Base-by-base conservation (phyloP, 35 echinoderm and acorn worm species). In the Chiridota heheva region DNA sequence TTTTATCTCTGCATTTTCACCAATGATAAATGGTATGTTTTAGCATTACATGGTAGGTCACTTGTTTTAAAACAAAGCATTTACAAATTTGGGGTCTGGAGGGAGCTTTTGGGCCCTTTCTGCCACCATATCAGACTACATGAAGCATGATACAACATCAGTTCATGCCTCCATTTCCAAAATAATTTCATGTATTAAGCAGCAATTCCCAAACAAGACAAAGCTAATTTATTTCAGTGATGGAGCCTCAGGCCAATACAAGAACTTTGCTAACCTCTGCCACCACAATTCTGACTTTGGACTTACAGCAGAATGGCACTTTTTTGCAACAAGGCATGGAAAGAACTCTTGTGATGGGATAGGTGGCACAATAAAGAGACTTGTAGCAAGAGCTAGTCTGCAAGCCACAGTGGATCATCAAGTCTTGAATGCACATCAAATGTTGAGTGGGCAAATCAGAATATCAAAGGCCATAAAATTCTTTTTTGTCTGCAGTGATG, bases 301-400 rank as follows among this genome's bases (percentile, higher is more conserved):
- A 25, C 36, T 91, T 12, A 40, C 57, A 25, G 82, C 34, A 12
- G 72, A 86, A 67, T 80, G 88, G 82, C 28, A 85, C 41, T 89
- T 91, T 64, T 91, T 78, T 91, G 88, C 81, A 5, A 91, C 82
- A 8, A 62, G 59, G 7, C 88, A 91, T 72, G 80, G 88, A 1
- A 91, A 91, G 56, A 71, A 58, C 39, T 20, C 79, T 28, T 89
- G 88, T 91, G 88, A 91, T 91, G 88, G 88, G 16, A 70, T 91
- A 40, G 88, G 72, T 58, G 88, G 81, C 18, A 91, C 74, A 0
- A 42, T 85, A 0, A 91, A 85, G 40, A 1, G 67, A 28, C 38
- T 85, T 24, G 44, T 75, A 30, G 63, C 89, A 5, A 86, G 73
- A 70, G 82, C 82, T 20, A 86, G 81, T 56, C 40, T 81, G 2